phyloP scores from a whole-genome alignment of 37 sponge, comb jelly and placozoan genomes.

The Ephydatia muelleri region DNA sequence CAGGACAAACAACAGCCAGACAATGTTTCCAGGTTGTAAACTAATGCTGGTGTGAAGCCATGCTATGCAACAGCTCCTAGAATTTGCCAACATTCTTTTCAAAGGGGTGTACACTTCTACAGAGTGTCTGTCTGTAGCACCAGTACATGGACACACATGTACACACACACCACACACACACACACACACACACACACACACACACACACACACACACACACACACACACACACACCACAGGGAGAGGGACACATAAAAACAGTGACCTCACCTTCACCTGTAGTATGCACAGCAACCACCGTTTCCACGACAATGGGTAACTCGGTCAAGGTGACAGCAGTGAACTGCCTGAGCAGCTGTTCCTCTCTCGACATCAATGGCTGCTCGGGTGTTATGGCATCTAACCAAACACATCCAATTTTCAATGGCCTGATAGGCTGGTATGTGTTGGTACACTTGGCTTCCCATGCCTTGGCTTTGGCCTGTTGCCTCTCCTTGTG shows the following conservation, averaged over 20 bases:
- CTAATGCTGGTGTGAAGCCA: too few species aligned
- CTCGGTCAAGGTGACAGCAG: conserved; percentile 30
- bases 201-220: too few species aligned
- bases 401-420: conserved; percentile 66
- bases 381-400: background rate
- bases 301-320: conserved; percentile 27
- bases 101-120: too few species aligned
- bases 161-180: conserved; percentile 22
- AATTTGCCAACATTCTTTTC: too few species aligned
- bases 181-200: background rate
- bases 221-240: background rate
- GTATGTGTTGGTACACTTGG: conserved; percentile 60
- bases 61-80: too few species aligned
- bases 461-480: conserved; percentile 84
- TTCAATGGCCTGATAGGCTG: conserved; percentile 64
- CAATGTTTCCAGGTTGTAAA: too few species aligned
- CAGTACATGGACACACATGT: too few species aligned
- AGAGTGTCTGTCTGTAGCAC: too few species aligned
- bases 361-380: conserved; percentile 16
- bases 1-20: too few species aligned
- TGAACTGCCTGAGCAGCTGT: conserved; percentile 35
- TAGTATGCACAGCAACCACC: background rate
- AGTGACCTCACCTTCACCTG: background rate
- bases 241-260: background rate
- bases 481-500: conserved; percentile 42